These are phyloP conservation scores for Karalla daura DNA, from an alignment of 2,797 vertebrate genomes.

Conservation along the genomic window DNA sequence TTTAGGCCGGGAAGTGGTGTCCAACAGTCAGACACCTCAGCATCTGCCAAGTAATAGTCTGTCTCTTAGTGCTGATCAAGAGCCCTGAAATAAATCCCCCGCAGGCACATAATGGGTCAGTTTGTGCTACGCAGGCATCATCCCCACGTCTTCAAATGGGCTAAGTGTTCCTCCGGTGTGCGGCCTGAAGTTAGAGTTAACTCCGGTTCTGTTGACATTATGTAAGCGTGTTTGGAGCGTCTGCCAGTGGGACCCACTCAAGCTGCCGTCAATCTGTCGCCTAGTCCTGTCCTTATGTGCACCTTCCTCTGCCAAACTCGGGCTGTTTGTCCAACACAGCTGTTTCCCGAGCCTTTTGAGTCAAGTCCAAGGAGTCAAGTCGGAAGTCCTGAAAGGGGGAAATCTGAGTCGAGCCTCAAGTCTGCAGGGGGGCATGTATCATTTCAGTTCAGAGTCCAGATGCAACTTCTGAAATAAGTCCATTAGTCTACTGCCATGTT, in stretches of 20 bases:
- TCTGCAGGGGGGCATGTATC: too few relatives aligned
- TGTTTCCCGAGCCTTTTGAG: neutral
- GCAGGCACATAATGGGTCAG: neutral
- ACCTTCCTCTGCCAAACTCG: neutral
- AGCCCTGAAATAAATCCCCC: neutral
- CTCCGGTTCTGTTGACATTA: constrained; percentile 16
- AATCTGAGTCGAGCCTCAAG: too few relatives aligned
- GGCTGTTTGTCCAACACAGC: neutral
- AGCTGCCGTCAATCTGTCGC: constrained; percentile 27
- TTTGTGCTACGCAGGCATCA: neutral
- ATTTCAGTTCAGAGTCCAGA: too few relatives aligned
- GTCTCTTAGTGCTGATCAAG: neutral
- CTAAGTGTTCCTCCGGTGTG: neutral
- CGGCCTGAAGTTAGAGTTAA: constrained; percentile 5
- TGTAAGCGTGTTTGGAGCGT: constrained; percentile 19
- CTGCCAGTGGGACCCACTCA: constrained; percentile 19
- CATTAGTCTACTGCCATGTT: too few relatives aligned
- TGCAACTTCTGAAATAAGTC: too few relatives aligned
- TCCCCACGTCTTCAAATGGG: neutral
- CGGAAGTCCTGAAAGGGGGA: neutral
- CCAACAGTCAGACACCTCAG: neutral
- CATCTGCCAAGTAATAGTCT: neutral
- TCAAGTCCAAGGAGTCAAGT: neutral
- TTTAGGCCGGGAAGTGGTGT: too few relatives aligned
- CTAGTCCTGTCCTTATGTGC: neutral